Evolutionary conservation across 2,888 invertebrate genomes (phyloP), one percentile per base, ranked within the genome.

Genomic region (Microctonus hyperodae): DNA sequence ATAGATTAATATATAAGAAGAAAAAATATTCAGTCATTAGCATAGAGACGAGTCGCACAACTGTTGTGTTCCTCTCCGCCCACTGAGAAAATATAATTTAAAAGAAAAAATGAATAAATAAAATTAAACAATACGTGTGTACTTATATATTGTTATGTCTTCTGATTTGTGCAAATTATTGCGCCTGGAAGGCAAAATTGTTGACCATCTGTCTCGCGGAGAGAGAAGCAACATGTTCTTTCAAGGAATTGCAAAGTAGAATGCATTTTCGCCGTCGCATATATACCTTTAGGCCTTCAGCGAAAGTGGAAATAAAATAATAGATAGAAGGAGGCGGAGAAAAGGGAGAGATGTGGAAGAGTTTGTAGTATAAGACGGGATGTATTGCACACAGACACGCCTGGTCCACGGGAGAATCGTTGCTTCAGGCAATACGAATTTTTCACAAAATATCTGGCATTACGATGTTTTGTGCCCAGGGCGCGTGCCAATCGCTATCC

Each of bases 391-490:
- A 28, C 62, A 58, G 57, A 53, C 16, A n/a, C 16, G n/a, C 16
- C 16, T 6, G 16, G 44, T 44, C 44, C 44, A 33, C 60, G 22
- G 50, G 48, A 62, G 56, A 66, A 62, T 50, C 31, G 40, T 59
- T n/a, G 65, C 70, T 68, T 48, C 64, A 61, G 68, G 71, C 72
- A 70, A 65, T 70, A 67, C 72, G 74, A 77, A 76, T 78, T 76
- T 76, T 75, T 75, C 73, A 73, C 77, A 79, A 73, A 79, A 79
- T 78, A 73, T 74, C 75, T 75, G 76, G 71, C 76, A 78, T 79
- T 79, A 78, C 72, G 70, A 70, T 74, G 78, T 75, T 76, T 74
- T 75, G 74, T 70, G 80, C 80, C 80, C 76, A 75, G 73, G 80
- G 79, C 80, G 76, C 79, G 80, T 80, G 80, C 80, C 74, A 57